These are phyloP conservation scores for Acanthopleura granulata DNA, from an alignment of 2,888 invertebrate genomes.

Conservation along the genomic window DNA sequence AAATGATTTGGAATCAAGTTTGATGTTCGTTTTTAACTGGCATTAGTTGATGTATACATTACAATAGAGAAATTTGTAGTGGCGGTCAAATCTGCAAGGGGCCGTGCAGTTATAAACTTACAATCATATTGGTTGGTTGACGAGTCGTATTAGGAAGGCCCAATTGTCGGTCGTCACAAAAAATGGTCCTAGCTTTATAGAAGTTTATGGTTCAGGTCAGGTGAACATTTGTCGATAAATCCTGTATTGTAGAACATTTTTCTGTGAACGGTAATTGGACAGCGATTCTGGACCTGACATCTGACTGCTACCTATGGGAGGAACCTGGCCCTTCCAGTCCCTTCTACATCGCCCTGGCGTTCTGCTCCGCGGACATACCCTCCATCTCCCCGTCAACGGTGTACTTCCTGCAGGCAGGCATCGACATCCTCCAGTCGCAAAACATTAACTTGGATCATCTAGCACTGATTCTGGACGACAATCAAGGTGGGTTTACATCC, in stretches of 20 bases:
- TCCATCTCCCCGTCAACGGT: not conserved
- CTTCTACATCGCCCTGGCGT: not conserved
- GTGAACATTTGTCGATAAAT: no score
- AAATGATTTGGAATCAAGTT: no score
- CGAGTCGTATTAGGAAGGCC: no score
- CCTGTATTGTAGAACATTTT: not conserved
- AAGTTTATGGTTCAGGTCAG: no score
- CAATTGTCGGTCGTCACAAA: no score
- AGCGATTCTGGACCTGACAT: not conserved
- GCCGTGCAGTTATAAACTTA: no score
- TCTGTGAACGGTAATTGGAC: not conserved
- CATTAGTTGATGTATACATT: no score
- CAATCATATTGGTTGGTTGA: no score
- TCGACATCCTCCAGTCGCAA: not conserved
- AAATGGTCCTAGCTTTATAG: no score
- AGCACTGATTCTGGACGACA: not conserved
- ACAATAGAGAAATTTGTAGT: no score
- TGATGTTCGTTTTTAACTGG: no score
- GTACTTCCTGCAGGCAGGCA: not conserved
- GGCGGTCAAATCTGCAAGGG: no score
- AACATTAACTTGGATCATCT: constrained; percentile 3
- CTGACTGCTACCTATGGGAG: not conserved
- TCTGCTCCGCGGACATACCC: not conserved
- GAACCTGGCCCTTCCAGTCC: not conserved
- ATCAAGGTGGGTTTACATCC: not conserved